Percentiles rank a stretch among this genome's conserved stretches.
Conservation (phyloP, 2,888 invertebrate genomes). For the Hirtodrosophila confusa region DNA sequence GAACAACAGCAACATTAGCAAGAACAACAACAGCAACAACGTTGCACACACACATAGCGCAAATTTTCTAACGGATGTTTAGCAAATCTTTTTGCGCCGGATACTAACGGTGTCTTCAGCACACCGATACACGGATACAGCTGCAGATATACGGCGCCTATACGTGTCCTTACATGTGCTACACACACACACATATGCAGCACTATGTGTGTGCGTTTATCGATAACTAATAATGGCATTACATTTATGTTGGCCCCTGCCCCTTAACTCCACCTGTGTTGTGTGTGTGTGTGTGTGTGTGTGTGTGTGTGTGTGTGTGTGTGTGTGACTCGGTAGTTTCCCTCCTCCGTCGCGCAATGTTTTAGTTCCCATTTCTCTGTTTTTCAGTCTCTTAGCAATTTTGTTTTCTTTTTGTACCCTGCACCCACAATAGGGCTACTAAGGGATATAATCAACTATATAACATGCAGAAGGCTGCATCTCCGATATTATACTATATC, state of each 20-base stretch:
- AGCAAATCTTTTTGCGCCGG: conserved; percentile 72
- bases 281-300: conserved; percentile 10
- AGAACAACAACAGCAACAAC: conserved; percentile 4
- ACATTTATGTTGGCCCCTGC: conserved; percentile 65
- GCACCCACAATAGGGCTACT: no score
- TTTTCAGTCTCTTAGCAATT: conserved; percentile 36
- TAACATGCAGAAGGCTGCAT: no score
- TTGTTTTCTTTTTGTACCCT: conserved; percentile 47
- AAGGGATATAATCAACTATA: no score
- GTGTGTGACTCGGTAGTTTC: conserved; percentile 42
- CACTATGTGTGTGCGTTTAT: conserved; percentile 44
- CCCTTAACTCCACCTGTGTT: conserved; percentile 18
- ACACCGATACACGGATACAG: conserved; percentile 31
- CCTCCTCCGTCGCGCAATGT: conserved; percentile 53
- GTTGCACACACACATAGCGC: conserved; percentile 21
- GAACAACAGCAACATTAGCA: conserved; percentile 32
- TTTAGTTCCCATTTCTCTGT: conserved; percentile 54
- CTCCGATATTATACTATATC: no score
- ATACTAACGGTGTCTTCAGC: conserved; percentile 65
- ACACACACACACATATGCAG: conserved; percentile 1
- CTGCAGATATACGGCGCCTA: conserved; percentile 14
- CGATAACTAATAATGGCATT: conserved; percentile 77
- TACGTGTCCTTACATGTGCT: conserved; percentile 4
- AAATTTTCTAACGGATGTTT: conserved; percentile 73
- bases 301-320: conserved; percentile 15